Percentiles rank a stretch among this genome's conserved stretches.
These are phyloP conservation scores for Penelope pileata DNA, from an alignment of 2,113 vertebrate genomes.

Conservation along the genomic window DNA sequence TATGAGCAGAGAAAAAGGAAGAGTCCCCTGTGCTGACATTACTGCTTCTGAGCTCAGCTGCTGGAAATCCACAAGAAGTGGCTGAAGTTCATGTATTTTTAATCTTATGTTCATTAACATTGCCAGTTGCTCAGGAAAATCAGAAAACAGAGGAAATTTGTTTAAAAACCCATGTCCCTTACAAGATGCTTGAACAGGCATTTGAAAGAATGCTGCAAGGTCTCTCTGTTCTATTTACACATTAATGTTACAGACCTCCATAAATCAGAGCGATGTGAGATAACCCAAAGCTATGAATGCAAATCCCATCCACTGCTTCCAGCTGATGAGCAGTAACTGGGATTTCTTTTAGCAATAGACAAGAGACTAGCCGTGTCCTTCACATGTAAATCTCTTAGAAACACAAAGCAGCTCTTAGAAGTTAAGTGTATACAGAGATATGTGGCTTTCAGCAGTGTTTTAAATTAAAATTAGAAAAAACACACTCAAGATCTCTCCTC, in stretches of 20 bases:
- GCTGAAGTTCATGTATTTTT: not conserved
- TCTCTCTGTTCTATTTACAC: not conserved
- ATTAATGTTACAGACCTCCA: not conserved
- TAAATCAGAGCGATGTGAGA: not conserved
- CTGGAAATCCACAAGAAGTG: not conserved
- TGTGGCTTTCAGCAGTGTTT: not conserved
- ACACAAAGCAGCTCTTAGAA: not conserved
- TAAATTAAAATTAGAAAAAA: not conserved
- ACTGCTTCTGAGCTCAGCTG: not conserved
- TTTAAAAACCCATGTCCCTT: not conserved
- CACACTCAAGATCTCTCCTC: fast-evolving
- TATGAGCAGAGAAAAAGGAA: not conserved
- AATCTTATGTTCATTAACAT: not conserved
- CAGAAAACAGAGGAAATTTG: not conserved
- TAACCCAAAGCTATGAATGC: not conserved
- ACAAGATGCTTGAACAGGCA: not conserved
- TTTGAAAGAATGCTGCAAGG: not conserved
- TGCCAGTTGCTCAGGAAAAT: conserved; percentile 2
- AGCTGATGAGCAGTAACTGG: not conserved
- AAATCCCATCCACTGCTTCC: not conserved
- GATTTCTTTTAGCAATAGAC: not conserved
- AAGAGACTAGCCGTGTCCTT: not conserved
- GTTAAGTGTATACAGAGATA: fast-evolving
- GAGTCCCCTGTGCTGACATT: fast-evolving
- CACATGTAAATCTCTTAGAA: not conserved